Evolutionary conservation across 2,888 invertebrate species (phyloP), one percentile per base, ranked within the genome.

Genomic region (Pteria penguin): DNA sequence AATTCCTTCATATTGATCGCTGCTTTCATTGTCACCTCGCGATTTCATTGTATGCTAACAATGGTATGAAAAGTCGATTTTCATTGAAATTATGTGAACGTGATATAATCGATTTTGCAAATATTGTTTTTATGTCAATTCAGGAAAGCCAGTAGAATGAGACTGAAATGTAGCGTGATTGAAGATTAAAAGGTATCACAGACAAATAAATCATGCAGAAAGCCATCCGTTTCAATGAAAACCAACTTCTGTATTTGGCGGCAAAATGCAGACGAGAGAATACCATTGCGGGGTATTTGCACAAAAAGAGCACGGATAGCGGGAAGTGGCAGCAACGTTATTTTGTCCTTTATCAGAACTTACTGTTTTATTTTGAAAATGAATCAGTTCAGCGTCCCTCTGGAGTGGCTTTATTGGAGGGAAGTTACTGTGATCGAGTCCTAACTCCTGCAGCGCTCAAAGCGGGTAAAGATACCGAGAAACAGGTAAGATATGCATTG

Each of bases 311-410:
- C 69, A 95, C 96, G 0, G 97, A 97, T 91, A 96, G 95, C 87
- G 95, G 95, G 82, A 97, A 96, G 93, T 97, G 97, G 97, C 97
- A 97, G 91, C 90, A 92, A 57, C 84, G 93, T 24, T 93, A 91
- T 90, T 93, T 93, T 87, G 90, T 92, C 70, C 89, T 93, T 78
- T 95, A 94, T 52, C 94, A 97, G 96, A 97, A 97, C 93, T 93
- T 97, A 87, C 93, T 97, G 84, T 97, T 97, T 93, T 97, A 97
- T 93, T 97, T 96, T 93, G 97, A 97, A 90, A 95, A 95, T 68
- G 97, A 97, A 89, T 94, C 94, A 88, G 95, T 95, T 86, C 94
- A 94, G 26, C 93, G 96, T 36, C 97, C 97, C 0, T 96, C 96
- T 0, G 97, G 97, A 0, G 95, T 97, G 24, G 94, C 97, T 27